Evolutionary conservation across 1,140 invertebrate species (phyloP), one percentile per base, ranked within the genome.

Genomic region (Panonychus citri): DNA sequence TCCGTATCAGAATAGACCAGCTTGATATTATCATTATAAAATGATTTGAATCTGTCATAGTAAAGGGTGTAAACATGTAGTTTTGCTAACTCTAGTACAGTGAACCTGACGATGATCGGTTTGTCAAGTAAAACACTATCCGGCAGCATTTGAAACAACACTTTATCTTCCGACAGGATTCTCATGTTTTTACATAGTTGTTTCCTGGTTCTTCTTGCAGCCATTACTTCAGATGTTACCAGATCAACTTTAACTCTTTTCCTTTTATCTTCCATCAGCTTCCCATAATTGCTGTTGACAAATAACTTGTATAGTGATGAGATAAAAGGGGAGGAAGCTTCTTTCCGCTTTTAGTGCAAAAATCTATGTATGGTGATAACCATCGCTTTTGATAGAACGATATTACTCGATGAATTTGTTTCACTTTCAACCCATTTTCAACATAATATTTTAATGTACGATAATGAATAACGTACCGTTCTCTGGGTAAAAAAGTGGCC

Each of bases 1-100:
- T n/a, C n/a, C n/a, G n/a, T n/a, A n/a, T n/a, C n/a, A n/a, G n/a
- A n/a, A n/a, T n/a, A n/a, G n/a, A n/a, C n/a, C n/a, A n/a, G n/a
- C n/a, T n/a, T n/a, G n/a, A n/a, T n/a, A n/a, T n/a, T n/a, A n/a
- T n/a, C n/a, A n/a, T n/a, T n/a, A n/a, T n/a, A n/a, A n/a, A n/a
- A n/a, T n/a, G n/a, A n/a, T n/a, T n/a, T n/a, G n/a, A n/a, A n/a
- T n/a, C n/a, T n/a, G n/a, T n/a, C n/a, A n/a, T n/a, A n/a, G n/a
- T n/a, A n/a, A n/a, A n/a, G n/a, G n/a, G n/a, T n/a, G n/a, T n/a
- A n/a, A n/a, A n/a, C n/a, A n/a, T n/a, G n/a, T n/a, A n/a, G n/a
- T n/a, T n/a, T n/a, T n/a, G n/a, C n/a, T n/a, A 65, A 24, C 62
- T 62, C 63, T 75, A 72, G 65, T 74, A 71, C 63, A 73, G 75